Conservation (phyloP, 2,797 vertebrate species). For the Falco peregrinus region DNA sequence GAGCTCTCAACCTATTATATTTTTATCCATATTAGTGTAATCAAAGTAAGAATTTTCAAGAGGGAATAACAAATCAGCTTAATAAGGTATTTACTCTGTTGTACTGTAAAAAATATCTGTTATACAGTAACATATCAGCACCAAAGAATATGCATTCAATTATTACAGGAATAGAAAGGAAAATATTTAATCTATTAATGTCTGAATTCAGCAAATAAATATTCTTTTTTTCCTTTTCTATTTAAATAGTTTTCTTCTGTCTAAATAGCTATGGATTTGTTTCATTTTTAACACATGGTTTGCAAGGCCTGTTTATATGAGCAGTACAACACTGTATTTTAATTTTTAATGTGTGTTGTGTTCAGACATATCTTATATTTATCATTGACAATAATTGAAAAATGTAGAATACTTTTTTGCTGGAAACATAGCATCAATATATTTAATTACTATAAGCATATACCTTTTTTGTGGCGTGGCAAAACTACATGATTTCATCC, state of each 20-base stretch:
- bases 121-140: background rate
- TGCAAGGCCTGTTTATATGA: background rate
- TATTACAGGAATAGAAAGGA: background rate
- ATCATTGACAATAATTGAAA: background rate
- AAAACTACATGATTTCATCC: background rate
- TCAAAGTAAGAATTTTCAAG: background rate
- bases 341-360: background rate
- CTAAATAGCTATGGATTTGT: background rate
- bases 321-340: background rate
- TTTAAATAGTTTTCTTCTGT: background rate
- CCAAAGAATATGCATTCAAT: background rate
- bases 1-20: background rate
- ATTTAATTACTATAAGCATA: background rate
- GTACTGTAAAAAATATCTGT: background rate
- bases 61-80: background rate
- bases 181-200: background rate
- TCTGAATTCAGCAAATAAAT: background rate
- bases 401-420: background rate
- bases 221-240: background rate
- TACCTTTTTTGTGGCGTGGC: background rate
- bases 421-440: background rate
- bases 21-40: slow-evolving; percentile 5
- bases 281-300: background rate
- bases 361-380: background rate
- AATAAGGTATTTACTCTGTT: background rate